Conservation (phyloP, 2,797 vertebrate genomes). For the Typhlichthys subterraneus region DNA sequence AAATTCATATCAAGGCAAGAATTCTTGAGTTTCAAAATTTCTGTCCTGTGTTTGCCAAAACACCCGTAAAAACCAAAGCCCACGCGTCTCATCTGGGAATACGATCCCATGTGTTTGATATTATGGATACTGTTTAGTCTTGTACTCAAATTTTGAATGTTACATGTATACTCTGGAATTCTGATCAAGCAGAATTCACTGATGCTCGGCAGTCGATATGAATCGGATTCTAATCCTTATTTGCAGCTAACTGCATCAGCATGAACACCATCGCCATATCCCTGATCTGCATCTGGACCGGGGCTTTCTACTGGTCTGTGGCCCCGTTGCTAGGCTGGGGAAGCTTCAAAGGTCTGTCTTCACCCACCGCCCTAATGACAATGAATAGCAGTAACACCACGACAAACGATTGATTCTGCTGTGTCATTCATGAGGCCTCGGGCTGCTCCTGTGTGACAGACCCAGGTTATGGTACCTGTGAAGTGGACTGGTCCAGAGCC, state of each 20-base stretch:
- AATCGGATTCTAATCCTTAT: constrained; percentile 25
- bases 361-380: neutral
- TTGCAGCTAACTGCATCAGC: constrained; percentile 83
- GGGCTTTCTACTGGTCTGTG: constrained; percentile 86
- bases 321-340: constrained; percentile 90
- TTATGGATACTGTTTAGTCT: neutral
- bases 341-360: constrained; percentile 86
- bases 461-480: constrained; percentile 86
- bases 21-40: constrained; percentile 55
- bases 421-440: neutral
- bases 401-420: neutral
- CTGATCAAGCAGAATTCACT: no score
- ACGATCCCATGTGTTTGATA: neutral
- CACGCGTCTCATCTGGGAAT: constrained; percentile 12
- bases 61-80: constrained; percentile 27
- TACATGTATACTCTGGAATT: no score
- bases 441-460: constrained; percentile 60
- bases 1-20: constrained; percentile 64
- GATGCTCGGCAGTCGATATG: neutral
- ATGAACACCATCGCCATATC: constrained; percentile 77
- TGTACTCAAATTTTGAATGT: no score
- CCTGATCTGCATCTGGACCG: constrained; percentile 85
- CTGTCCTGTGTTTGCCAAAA: constrained; percentile 38
- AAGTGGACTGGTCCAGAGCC: constrained; percentile 91
- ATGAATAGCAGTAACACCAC: neutral